Base-by-base conservation (phyloP, 1,140 invertebrate species). In the Solen grandis region DNA sequence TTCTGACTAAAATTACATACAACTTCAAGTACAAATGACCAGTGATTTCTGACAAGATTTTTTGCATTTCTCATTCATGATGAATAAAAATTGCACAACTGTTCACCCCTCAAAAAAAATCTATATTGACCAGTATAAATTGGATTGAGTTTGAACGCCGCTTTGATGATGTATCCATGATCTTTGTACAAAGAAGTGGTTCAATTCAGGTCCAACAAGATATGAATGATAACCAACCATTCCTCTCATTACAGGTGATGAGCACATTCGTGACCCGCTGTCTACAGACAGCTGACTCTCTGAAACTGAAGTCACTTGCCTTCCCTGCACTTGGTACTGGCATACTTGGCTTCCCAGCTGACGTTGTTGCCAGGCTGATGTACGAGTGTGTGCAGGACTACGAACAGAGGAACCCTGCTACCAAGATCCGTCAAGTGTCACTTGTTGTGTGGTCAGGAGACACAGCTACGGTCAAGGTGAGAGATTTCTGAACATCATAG, bases 241-340 rank as follows among this genome's bases (percentile, higher is more conserved):
- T 36, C 41, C 10, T 65, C 41, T 35, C 41, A 8, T 54, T 60
- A 22, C 60, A 75, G 73, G n/a, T 63, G 1, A n/a, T 75, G 57
- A 19, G 22, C 16, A 22, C 13, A 13, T 75, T 75, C 29, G 59
- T 75, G 8, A 10, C 19, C 27, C 33, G 27, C 19, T 75, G 73
- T 31, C 73, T 75, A 22, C 1, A n/a, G 19, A 22, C 27, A 2
- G 59, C 73, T 25, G 14, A 63, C 22, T 22, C 46, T 19, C 46
- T 0, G n/a, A 22, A 27, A 14, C n/a, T 29, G 16, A 46, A 4
- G 5, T 75, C 73, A 8, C 62, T 75, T 27, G 36, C 36, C 5
- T 75, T 75, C 33, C 73, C 73, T 2, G 73, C 59, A 46, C 59
- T 75, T 19, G 73, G 59, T 5, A 63, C 73, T 16, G 73, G 73